Base-by-base conservation (phyloP, 1,140 invertebrate species). In the Batillaria attramentaria region DNA sequence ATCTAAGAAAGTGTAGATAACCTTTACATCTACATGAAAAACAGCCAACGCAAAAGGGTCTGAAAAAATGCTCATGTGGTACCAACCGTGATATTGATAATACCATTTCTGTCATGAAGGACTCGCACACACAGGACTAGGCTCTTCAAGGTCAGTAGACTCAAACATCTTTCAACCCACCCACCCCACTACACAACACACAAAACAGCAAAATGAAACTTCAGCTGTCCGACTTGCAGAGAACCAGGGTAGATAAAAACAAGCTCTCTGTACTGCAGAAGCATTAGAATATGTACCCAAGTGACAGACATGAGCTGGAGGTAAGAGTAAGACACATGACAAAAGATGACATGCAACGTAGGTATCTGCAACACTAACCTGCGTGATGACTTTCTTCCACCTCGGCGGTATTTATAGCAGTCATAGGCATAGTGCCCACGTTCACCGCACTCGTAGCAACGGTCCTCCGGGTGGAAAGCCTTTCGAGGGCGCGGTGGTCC, bases 391-490 rank as follows among this genome's bases (percentile, higher is more conserved):
- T 39, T 60, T 20, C 72, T 41, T 16, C 50, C 79, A 20, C 62
- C 78, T 37, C 81, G 35, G n/a, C 75, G 77, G 46, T 83, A 78
- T 72, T 84, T 79, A 18, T 80, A 72, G 84, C 97, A 98, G 89
- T 98, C 96, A 83, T 96, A 93, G 66, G 96, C 96, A 91, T 97
- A 98, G 87, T 98, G 97, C 3, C 97, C 97, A 68, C 95, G 92
- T 83, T 96, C 95, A 13, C 96, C 96, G 91, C 97, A 98, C 86
- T 97, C 96, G 90, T 97, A 98, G 90, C 97, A 98, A 74, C 95
- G 93, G 91, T 97, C 96, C 85, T 96, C 95, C 1, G 95, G 95
- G 86, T 95, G 93, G 86, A 95, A 96, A 35, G 86, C 83, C 42
- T 84, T 79, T 18, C 88, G 60, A 37, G 70, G 93, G 72, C 94